Percentiles rank a stretch among this genome's conserved stretches.
Evolutionary conservation across 2,113 vertebrate genomes (phyloP).

Genomic region (Caretta caretta): DNA sequence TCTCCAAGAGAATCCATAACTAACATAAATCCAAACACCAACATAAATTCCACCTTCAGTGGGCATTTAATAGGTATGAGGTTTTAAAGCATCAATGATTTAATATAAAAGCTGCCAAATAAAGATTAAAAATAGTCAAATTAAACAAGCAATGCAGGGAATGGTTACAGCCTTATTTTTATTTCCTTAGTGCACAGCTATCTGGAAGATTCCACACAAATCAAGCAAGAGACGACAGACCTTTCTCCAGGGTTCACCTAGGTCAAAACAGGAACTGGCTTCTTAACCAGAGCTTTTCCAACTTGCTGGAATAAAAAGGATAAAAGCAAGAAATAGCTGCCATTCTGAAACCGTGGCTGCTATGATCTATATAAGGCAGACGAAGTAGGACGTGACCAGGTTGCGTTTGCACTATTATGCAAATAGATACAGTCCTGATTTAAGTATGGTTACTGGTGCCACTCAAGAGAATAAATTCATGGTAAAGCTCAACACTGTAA

Average conservation of each 20-base stretch:
- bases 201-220: neutral
- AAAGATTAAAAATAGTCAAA: slow-evolving; percentile 2
- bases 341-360: neutral
- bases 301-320: neutral
- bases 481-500: neutral
- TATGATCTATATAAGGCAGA: neutral
- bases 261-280: slow-evolving; percentile 6
- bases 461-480: neutral
- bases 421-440: neutral
- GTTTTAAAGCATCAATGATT: neutral
- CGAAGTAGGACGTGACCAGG: neutral
- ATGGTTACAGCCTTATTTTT: neutral
- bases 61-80: neutral
- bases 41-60: slow-evolving; percentile 11
- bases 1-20: neutral
- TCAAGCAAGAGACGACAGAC: neutral
- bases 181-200: neutral
- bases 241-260: neutral
- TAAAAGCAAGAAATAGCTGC: neutral
- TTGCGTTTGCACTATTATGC: neutral
- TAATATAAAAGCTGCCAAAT: neutral
- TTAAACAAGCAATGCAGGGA: neutral
- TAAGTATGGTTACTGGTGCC: neutral
- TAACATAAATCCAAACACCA: neutral
- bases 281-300: neutral